These are phyloP conservation scores for Prolemur simus DNA, from an alignment of 2,113 vertebrate species.

Conservation along the genomic window DNA sequence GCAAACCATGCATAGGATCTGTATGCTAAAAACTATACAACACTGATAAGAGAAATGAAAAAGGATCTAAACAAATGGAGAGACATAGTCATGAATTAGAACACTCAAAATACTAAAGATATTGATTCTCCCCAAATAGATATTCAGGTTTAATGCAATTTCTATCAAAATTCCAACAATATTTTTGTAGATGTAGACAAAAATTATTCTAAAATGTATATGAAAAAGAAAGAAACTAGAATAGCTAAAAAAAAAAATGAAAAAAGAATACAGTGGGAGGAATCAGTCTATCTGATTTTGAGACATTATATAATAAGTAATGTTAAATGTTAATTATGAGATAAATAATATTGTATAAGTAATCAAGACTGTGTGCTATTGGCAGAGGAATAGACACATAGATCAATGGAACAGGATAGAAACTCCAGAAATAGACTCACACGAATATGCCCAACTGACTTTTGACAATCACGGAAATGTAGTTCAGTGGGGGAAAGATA, in stretches of 20 bases:
- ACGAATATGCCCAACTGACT: not conserved
- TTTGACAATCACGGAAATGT: not conserved
- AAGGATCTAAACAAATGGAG: not conserved
- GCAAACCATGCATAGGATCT: not conserved
- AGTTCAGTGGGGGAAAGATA: not conserved
- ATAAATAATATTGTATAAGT: not conserved
- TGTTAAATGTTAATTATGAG: not conserved
- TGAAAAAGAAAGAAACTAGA: not conserved
- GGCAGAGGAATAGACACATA: not conserved
- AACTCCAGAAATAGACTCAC: not conserved
- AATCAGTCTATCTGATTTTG: not conserved
- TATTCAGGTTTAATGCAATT: not conserved
- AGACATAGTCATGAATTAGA: not conserved
- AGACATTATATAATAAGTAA: not conserved
- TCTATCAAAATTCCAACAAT: not conserved
- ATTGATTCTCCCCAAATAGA: not conserved
- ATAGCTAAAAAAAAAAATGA: not conserved
- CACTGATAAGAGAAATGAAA: not conserved
- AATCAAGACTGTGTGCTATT: not conserved
- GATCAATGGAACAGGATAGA: not conserved
- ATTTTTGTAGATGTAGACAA: not conserved
- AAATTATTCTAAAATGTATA: not conserved
- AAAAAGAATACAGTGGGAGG: not conserved
- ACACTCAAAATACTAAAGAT: not conserved
- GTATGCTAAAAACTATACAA: not conserved